These are phyloP conservation scores for Florisuga fusca DNA, from an alignment of 2,797 vertebrate species.

Conservation along the genomic window DNA sequence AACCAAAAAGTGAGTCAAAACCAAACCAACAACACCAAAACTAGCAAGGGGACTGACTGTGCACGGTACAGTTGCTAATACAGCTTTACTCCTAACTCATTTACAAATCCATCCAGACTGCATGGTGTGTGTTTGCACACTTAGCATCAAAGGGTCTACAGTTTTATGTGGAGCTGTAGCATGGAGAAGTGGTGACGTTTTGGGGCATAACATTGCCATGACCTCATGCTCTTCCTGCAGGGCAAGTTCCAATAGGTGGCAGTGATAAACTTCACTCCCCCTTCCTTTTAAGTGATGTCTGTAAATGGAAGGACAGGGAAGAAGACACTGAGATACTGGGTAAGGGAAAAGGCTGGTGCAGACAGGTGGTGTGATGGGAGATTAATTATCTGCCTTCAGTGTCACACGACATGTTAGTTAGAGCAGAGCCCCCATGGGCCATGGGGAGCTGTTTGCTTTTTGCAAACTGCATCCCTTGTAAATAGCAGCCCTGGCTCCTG, in stretches of 20 bases:
- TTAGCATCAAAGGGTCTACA: background rate
- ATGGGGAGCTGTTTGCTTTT: conserved; percentile 70
- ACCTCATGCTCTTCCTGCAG: background rate
- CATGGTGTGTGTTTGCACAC: background rate
- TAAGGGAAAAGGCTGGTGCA: conserved; percentile 11
- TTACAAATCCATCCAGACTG: background rate
- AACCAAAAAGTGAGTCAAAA: background rate
- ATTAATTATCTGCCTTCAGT: conserved; percentile 77
- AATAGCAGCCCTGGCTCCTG: conserved; percentile 66
- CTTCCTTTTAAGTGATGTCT: background rate
- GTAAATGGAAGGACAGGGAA: background rate
- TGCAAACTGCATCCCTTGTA: conserved; percentile 61
- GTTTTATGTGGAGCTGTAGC: background rate
- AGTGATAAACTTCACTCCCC: conserved; percentile 6
- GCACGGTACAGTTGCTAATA: accelerated
- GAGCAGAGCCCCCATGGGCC: conserved; percentile 47
- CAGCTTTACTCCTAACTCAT: background rate
- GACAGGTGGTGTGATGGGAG: conserved; percentile 73
- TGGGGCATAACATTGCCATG: background rate
- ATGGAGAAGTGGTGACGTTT: background rate
- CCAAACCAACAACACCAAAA: background rate
- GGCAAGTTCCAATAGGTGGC: conserved; percentile 38
- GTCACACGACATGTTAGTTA: conserved; percentile 53
- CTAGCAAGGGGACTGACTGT: background rate
- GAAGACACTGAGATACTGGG: background rate